Evolutionary conservation across 2,797 vertebrate genomes (phyloP), one percentile per base, ranked within the genome.

Genomic region (Pangasius djambal): DNA sequence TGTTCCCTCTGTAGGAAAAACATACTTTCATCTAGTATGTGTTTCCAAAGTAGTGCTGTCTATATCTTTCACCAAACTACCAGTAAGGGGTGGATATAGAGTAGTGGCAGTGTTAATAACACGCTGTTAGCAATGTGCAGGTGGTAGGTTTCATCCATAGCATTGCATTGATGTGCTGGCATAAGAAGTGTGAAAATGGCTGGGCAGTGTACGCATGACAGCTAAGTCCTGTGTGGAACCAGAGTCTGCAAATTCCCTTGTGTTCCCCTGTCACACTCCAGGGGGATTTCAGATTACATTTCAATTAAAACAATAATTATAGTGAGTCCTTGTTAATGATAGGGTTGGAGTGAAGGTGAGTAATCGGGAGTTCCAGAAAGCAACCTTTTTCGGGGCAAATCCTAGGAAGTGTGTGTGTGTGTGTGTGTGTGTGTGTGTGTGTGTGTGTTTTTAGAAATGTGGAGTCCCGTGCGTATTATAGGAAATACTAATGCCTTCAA

Each of bases 241-340:
- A 4, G 44, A 59, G 50, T 37, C 50, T 89, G 16, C 37, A 86
- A 77, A 77, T 65, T 74, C 7, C 87, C 77, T 63, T 72, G 67
- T 82, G 40, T 89, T 48, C 44, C 44, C 44, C 86, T 89, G 78
- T 79, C 90, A 92, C 78, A 67, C 28, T 92, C 28, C 18, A 87
- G 92, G 57, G 74, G 55, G 87, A 86, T 0, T 25, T 90, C 85
- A 91, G 89, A 77, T 70, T 86, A 52, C 85, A 6, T 67, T 65
- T 90, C 85, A 69, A 90, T 90, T 84, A 82, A 91, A 88, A 74
- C 44, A 16, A 69, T 79, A 83, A 69, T 88, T 83, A 86, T 89
- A 88, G 75, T 69, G 85, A 63, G 72, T 89, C 78, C 90, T 92
- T 90, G 81, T 90, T 90, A 77, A 91, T 90, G 37, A 84, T 72